Evolutionary conservation across 1,140 invertebrate species (phyloP).

Genomic region (Aporrectodea caliginosa): DNA sequence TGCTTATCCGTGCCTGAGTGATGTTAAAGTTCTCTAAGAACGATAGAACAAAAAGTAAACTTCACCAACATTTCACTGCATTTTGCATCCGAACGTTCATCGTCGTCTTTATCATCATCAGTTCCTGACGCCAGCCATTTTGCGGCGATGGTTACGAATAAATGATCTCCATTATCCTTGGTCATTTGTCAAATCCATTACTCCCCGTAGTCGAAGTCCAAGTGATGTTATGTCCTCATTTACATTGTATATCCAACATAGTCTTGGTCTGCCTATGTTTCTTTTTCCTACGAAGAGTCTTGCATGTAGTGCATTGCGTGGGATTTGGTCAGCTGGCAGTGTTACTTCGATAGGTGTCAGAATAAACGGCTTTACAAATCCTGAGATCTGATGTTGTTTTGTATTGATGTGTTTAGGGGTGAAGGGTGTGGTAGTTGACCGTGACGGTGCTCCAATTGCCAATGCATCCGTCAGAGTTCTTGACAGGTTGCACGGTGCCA

Average conservation of each 20-base stretch:
- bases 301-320: not conserved
- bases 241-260: not conserved
- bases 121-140: too few species aligned
- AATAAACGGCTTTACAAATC: not conserved
- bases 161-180: too few species aligned
- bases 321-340: not conserved
- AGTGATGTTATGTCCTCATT: not conserved
- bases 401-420: not conserved
- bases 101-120: too few species aligned
- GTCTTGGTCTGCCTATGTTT: too few species aligned
- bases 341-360: not conserved
- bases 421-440: not conserved
- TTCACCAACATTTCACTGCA: too few species aligned
- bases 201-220: too few species aligned
- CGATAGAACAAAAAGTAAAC: too few species aligned
- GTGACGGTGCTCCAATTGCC: not conserved
- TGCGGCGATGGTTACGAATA: too few species aligned
- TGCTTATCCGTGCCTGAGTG: too few species aligned
- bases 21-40: too few species aligned
- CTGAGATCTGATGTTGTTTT: not conserved
- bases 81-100: too few species aligned
- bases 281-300: not conserved
- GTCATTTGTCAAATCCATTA: too few species aligned
- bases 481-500: constrained; percentile 60
- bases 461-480: constrained; percentile 76